Percentiles rank a stretch among this genome's conserved stretches.
phyloP scores from a whole-genome alignment of 1,140 invertebrate genomes.

The Agrilus planipennis region DNA sequence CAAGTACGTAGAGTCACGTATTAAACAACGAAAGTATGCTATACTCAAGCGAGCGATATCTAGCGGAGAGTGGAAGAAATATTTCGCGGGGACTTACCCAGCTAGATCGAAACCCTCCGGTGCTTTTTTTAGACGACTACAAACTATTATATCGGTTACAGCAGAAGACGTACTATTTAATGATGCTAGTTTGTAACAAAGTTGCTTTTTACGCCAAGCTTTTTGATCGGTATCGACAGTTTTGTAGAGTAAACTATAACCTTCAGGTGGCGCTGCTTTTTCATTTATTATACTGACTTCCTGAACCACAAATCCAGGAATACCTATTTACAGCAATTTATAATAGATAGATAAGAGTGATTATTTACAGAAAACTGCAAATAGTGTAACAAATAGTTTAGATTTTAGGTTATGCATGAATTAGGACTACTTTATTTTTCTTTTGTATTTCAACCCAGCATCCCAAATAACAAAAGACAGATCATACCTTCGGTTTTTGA shows the following conservation, averaged over 20 bases:
- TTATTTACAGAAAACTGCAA: no score
- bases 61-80: constrained; percentile 5
- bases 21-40: no score
- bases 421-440: no score
- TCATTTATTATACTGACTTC: constrained; percentile 63
- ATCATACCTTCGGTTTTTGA: constrained; percentile 73
- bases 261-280: constrained; percentile 63
- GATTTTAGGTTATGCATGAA: not conserved
- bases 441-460: constrained; percentile 74
- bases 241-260: constrained; percentile 63
- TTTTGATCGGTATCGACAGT: constrained; percentile 65
- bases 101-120: constrained; percentile 69
- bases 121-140: constrained; percentile 64
- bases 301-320: constrained; percentile 52
- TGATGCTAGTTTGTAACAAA: constrained; percentile 61
- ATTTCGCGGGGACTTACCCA: no score
- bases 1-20: no score
- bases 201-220: constrained; percentile 68
- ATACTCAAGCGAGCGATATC: no score
- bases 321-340: constrained; percentile 42
- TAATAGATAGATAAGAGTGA: no score
- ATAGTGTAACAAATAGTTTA: constrained; percentile 6
- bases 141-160: constrained; percentile 78
- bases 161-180: constrained; percentile 51
- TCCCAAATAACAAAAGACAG: not conserved